Evolutionary conservation across 2,888 invertebrate genomes (phyloP).

Genomic region (Cordilura impudica): DNA sequence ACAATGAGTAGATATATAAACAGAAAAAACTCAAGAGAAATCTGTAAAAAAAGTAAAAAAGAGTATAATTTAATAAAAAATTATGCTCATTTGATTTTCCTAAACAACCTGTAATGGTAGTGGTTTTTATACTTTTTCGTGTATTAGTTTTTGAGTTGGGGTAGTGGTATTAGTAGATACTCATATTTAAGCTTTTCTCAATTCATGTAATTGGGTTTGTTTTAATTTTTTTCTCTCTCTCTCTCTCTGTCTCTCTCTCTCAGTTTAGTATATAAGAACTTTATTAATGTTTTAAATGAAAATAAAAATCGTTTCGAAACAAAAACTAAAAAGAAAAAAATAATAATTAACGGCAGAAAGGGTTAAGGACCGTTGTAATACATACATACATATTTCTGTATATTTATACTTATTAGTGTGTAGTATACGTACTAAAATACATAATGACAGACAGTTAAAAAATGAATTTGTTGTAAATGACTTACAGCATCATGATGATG

Average conservation of each 20-base stretch:
- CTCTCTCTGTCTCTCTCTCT: no score
- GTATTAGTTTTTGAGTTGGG: not conserved
- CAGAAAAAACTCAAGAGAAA: conserved; percentile 17
- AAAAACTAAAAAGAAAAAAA: not conserved
- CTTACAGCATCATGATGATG: not conserved
- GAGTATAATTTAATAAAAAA: not conserved
- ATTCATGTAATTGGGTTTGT: conserved; percentile 28
- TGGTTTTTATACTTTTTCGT: not conserved
- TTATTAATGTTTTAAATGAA: conserved; percentile 28
- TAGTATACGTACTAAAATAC: conserved; percentile 29
- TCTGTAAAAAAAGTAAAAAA: conserved; percentile 7
- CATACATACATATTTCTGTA: not conserved
- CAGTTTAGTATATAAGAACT: conserved; percentile 31
- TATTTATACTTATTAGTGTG: no score
- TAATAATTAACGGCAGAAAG: conserved; percentile 46
- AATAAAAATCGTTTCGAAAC: not conserved
- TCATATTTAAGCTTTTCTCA: not conserved
- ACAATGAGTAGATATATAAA: conserved; percentile 1
- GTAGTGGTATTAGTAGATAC: not conserved
- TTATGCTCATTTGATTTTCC: not conserved
- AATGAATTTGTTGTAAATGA: conserved; percentile 2
- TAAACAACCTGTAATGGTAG: not conserved
- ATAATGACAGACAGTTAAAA: conserved; percentile 33
- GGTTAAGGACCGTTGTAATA: conserved; percentile 57
- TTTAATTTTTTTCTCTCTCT: not conserved